phyloP scores from a whole-genome alignment of 2,888 invertebrate genomes.

The Troglohyphantes excavatus region DNA sequence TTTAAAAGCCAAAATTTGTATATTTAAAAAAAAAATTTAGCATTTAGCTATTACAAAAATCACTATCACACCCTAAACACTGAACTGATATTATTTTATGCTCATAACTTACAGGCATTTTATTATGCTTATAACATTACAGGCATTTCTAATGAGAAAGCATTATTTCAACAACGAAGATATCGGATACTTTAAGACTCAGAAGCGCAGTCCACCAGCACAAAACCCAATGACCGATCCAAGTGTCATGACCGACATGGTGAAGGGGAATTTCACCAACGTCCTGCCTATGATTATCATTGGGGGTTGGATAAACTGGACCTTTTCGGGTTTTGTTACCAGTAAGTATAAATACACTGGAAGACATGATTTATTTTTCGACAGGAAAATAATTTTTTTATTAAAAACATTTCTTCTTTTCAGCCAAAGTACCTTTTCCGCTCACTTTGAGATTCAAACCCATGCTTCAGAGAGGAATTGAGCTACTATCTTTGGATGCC shows the following conservation, averaged over 20 bases:
- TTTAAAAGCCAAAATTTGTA: too few species aligned
- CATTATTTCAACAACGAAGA: constrained; percentile 98
- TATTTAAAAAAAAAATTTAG: too few species aligned
- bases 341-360: constrained; percentile 85
- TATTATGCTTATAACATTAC: too few species aligned
- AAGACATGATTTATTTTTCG: background rate
- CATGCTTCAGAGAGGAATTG: constrained; percentile 99
- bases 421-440: constrained; percentile 99
- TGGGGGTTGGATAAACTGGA: constrained; percentile 99
- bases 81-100: too few species aligned
- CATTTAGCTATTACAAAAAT: too few species aligned
- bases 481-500: constrained; percentile 96
- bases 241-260: constrained; percentile 98
- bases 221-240: constrained; percentile 97
- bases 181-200: constrained; percentile 95
- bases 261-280: constrained; percentile 99
- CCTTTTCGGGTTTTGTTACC: constrained; percentile 99
- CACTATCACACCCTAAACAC: too few species aligned
- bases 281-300: constrained; percentile 99
- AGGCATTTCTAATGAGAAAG: constrained; percentile 93
- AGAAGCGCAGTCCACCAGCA: constrained; percentile 90
- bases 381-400: background rate
- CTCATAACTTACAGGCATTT: too few species aligned
- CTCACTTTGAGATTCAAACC: constrained; percentile 98
- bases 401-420: constrained; percentile 81